Evolutionary conservation across 2,888 invertebrate species (phyloP).

Genomic region (Synergus itoensis): DNA sequence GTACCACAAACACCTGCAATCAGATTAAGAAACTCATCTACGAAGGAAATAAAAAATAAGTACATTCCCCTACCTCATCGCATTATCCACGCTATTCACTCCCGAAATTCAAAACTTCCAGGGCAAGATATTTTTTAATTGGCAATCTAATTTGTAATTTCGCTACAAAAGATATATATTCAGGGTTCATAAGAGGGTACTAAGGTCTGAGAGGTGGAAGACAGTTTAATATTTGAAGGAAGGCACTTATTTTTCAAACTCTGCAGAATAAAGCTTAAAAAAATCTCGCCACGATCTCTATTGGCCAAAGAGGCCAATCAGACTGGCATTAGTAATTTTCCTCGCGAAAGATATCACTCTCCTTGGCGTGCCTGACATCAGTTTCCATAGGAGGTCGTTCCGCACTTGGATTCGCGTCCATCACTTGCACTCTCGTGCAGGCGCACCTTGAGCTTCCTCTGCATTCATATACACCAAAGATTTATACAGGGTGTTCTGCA

Average conservation of each 20-base stretch:
- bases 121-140: not conserved
- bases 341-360: conserved; percentile 6
- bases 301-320: conserved; percentile 13
- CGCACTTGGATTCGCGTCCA: conserved; percentile 41
- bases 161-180: not conserved
- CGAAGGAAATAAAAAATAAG: not conserved
- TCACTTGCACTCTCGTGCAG: conserved; percentile 50
- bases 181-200: not conserved
- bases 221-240: not conserved
- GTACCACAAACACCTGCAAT: not conserved
- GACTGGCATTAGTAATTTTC: conserved; percentile 33
- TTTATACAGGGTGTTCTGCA: conserved; percentile 27
- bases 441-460: conserved; percentile 39
- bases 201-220: not conserved
- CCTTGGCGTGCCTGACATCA: not conserved
- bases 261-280: not conserved
- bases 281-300: not conserved
- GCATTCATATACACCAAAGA: not conserved
- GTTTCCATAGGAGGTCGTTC: conserved; percentile 14
- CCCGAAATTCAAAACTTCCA: not conserved
- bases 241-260: not conserved
- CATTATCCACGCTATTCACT: conserved; percentile 7
- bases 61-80: not conserved
- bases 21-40: not conserved
- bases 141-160: conserved; percentile 17